Evolutionary conservation across 2,888 invertebrate genomes (phyloP), one percentile per base, ranked within the genome.

Genomic region (Augochlorella aurata): DNA sequence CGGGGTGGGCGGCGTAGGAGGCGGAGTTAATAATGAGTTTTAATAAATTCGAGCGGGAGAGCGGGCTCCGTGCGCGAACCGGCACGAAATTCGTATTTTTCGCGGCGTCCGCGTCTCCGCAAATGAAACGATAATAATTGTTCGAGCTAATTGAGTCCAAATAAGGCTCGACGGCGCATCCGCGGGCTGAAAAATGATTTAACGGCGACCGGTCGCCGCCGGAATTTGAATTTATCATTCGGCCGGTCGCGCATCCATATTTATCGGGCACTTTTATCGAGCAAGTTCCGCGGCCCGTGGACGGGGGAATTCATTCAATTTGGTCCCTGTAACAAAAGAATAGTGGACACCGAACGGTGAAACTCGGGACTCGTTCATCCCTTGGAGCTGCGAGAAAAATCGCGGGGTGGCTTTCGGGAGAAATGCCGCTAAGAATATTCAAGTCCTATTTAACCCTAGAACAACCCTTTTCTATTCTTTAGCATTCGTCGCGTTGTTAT

Each of bases 141-240:
- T 82, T 81, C 52, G 61, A 61, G 80, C 76, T 82, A 82, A 82
- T 81, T 71, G 74, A 82, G 66, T 65, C 70, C 45, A 82, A 76
- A 76, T 79, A 71, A 52, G 38, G 65, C 61, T 16, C 61, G 61
- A 14, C 29, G 16, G 29, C 24, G 16, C 61, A 18, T 49, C 61
- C 24, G 29, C 0, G 24, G 24, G 29, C 16, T 76, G 77, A 82
- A 79, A 82, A 82, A 81, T 81, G 75, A 77, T 74, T 82, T 54
- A 49, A 54, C 74, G 63, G 10, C 12, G 70, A 38, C 38, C 38
- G 38, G 38, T 38, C 38, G 54, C 54, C 21, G 65, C n/a, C 58
- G 16, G 70, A 65, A 74, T 81, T 81, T 77, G 82, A 81, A 81
- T 82, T 81, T 77, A 82, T 81, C 81, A 77, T 77, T 80, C 67